Conservation (phyloP, 1,140 invertebrate genomes). For the Nasonia vitripennis region DNA sequence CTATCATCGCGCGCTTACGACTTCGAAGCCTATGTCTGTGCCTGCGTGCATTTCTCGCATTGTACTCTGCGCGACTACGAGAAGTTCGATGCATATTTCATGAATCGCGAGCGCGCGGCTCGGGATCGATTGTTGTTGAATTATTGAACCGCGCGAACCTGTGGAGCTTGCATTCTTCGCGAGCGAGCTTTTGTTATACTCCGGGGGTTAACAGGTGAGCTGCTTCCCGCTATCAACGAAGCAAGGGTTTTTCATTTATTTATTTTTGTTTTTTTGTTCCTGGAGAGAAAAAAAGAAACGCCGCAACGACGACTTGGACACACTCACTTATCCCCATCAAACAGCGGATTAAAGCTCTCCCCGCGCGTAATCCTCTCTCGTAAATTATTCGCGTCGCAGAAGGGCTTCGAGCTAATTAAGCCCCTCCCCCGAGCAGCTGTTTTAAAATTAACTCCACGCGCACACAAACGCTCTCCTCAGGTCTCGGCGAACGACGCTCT, state of each 20-base stretch:
- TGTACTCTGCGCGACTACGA: not conserved
- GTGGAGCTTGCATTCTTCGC: constrained; percentile 1
- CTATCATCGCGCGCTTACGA: not conserved
- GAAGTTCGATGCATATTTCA: too few species aligned
- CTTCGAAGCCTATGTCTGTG: not conserved
- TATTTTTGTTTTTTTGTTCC: too few species aligned
- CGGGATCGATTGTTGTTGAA: not conserved
- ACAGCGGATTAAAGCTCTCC: not conserved
- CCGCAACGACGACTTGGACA: not conserved
- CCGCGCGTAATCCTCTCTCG: not conserved
- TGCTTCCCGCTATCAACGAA: too few species aligned
- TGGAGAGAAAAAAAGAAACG: too few species aligned
- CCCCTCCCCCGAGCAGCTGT: not conserved
- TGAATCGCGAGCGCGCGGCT: too few species aligned
- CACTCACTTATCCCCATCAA: not conserved
- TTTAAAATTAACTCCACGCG: constrained; percentile 24
- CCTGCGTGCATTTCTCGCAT: not conserved
- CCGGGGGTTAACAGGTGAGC: too few species aligned
- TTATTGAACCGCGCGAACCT: not conserved
- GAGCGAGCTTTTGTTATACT: too few species aligned
- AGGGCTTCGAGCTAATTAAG: constrained; percentile 8
- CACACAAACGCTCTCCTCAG: constrained; percentile 47
- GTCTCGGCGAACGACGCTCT: constrained; percentile 60
- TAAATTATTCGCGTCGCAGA: constrained; percentile 1
- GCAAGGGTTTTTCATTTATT: too few species aligned